A percentile compares a stretch with the other conserved stretches of the same genome.
phyloP scores from a whole-genome alignment of 2,113 vertebrate species.

The Acanthisitta chloris region DNA sequence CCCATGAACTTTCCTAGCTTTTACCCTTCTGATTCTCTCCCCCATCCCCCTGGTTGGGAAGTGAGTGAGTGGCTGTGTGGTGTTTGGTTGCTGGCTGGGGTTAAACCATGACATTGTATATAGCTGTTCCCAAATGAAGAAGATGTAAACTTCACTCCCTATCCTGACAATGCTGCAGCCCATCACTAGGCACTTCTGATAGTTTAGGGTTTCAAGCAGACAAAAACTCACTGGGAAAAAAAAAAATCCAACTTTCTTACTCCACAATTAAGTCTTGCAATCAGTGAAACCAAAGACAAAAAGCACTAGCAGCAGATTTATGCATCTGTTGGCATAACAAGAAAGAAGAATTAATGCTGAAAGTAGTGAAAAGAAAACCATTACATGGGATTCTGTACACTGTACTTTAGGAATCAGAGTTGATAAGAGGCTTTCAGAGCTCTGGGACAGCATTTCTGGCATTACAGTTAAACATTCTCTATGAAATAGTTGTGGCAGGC shows the following conservation, averaged over 20 bases:
- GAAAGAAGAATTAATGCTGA: constrained; percentile 17
- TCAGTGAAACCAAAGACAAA: not conserved
- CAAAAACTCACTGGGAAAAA: not conserved
- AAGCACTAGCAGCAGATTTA: not conserved
- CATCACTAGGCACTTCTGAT: not conserved
- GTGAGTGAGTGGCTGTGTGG: no score
- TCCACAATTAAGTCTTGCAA: not conserved
- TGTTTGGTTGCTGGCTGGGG: no score
- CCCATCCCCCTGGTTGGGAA: no score
- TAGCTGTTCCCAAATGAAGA: not conserved
- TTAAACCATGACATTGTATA: no score
- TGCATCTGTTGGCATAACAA: constrained; percentile 9
- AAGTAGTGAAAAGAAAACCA: constrained; percentile 25
- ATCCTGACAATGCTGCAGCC: not conserved
- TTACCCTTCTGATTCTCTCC: no score
- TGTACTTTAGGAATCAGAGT: not conserved
- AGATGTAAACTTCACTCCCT: not conserved
- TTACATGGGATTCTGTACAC: constrained; percentile 2
- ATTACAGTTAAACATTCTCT: constrained; percentile 13
- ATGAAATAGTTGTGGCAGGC: constrained; percentile 13
- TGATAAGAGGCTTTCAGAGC: constrained; percentile 46
- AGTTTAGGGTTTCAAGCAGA: not conserved
- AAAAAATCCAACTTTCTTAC: not conserved
- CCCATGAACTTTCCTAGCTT: no score
- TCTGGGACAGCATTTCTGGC: constrained; percentile 12